These are phyloP conservation scores for Sus cebifrons DNA, from an alignment of 2,797 vertebrate genomes.

Conservation along the genomic window DNA sequence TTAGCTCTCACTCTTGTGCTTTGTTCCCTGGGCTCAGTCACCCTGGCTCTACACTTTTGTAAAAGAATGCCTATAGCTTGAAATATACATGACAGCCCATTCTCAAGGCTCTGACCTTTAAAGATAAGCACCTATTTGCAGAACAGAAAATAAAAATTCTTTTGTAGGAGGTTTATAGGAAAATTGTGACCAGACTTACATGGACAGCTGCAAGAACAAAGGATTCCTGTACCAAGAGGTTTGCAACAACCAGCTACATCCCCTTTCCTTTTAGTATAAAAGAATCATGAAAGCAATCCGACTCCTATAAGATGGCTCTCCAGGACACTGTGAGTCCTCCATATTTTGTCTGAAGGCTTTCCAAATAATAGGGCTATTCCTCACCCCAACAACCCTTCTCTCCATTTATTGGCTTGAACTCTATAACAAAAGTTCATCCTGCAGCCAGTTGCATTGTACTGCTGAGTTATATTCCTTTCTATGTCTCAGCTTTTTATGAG, in stretches of 20 bases:
- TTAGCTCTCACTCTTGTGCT: background rate
- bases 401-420: background rate
- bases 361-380: background rate
- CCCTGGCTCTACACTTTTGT: background rate
- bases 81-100: background rate
- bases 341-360: background rate
- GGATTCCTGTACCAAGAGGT: background rate
- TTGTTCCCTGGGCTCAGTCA: background rate
- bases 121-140: background rate
- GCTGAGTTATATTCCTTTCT: background rate
- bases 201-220: background rate
- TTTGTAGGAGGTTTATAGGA: background rate
- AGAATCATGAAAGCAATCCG: too few species aligned
- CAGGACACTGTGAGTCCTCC: background rate
- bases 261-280: background rate
- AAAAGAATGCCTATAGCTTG: background rate
- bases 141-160: background rate
- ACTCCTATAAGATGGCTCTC: background rate
- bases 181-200: background rate
- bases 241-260: background rate
- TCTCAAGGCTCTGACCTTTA: background rate
- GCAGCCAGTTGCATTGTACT: background rate
- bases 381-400: background rate
- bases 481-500: background rate
- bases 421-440: background rate